These are phyloP conservation scores for Pelmatolapia mariae DNA, from an alignment of 2,113 vertebrate species.

Conservation along the genomic window DNA sequence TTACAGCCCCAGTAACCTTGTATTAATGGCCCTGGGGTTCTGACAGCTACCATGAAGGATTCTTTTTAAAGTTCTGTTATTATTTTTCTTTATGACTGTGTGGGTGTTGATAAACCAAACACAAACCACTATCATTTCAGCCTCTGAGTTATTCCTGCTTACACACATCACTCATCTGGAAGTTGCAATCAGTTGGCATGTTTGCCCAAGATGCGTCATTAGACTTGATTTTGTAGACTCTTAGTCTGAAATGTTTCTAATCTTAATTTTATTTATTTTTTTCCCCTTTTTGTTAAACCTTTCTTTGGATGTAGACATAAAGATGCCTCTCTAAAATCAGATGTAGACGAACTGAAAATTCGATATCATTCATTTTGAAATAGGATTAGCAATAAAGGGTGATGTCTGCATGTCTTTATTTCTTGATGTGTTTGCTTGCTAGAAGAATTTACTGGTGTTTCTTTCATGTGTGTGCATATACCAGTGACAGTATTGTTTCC, in stretches of 20 bases:
- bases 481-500: neutral
- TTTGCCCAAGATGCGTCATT: neutral
- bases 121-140: neutral
- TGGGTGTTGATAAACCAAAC: conserved; percentile 18
- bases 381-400: neutral
- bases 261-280: neutral
- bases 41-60: conserved; percentile 25
- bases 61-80: conserved; percentile 13
- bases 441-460: neutral
- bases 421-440: neutral
- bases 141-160: neutral
- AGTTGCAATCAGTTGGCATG: neutral
- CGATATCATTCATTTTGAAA: neutral
- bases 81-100: neutral
- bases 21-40: conserved; percentile 17
- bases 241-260: neutral
- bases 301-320: neutral
- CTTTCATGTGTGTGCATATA: neutral
- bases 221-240: neutral
- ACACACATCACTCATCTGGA: neutral
- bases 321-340: neutral
- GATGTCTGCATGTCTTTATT: neutral
- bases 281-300: accelerated
- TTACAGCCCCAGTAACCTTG: neutral
- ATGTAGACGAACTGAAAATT: neutral